Evolutionary conservation across 1,140 invertebrate species (phyloP).

Genomic region (Ostrea edulis): DNA sequence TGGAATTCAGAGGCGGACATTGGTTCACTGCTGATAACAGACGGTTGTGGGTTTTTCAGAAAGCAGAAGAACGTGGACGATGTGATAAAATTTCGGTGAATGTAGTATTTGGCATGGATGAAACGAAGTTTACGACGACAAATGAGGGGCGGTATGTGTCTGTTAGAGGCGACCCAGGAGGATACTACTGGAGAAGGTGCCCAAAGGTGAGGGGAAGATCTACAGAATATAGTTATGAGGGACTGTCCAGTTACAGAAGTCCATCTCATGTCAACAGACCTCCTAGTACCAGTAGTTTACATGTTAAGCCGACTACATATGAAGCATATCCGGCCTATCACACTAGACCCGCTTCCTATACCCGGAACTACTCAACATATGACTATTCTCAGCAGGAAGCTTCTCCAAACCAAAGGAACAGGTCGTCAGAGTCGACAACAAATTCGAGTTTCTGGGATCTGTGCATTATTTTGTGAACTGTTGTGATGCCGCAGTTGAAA

Average conservation of each 20-base stretch:
- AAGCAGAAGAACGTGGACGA: constrained; percentile 41
- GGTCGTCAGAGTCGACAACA: background rate
- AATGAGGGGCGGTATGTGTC: constrained; percentile 42
- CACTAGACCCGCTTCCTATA: background rate
- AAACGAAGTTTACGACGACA: constrained; percentile 47
- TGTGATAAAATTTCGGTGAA: constrained; percentile 44
- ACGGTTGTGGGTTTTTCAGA: constrained; percentile 52
- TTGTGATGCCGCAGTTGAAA: background rate
- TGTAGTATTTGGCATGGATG: background rate
- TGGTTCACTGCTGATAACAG: constrained; percentile 55
- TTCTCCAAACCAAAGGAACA: background rate
- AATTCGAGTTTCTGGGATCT: background rate
- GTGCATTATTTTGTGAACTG: background rate
- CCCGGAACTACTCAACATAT: background rate
- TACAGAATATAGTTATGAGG: background rate
- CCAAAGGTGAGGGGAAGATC: background rate
- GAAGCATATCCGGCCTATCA: background rate
- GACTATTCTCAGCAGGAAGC: background rate
- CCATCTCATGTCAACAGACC: background rate
- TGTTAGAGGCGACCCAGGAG: constrained; percentile 51
- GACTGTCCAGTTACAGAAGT: background rate
- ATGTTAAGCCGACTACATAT: background rate
- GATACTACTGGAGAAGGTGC: constrained; percentile 21
- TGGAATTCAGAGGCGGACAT: background rate
- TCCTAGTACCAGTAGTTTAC: background rate